Conservation (phyloP, 2,113 vertebrate species). For the Arvicanthis niloticus region DNA sequence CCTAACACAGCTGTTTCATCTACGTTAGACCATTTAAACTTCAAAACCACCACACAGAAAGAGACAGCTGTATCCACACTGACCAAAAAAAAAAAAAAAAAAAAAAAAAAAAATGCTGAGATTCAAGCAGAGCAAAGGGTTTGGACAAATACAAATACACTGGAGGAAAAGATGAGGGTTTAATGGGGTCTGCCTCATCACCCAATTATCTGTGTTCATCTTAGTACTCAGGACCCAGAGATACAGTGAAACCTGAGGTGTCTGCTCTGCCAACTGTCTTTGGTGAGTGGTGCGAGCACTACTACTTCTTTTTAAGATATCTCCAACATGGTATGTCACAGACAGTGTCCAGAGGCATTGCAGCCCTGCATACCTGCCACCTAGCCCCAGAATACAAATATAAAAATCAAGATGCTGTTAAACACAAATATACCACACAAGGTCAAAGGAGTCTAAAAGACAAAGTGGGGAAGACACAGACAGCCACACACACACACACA, state of each 20-base stretch:
- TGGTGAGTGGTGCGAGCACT: neutral
- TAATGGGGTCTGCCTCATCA: neutral
- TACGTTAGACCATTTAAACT: neutral
- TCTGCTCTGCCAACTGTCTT: neutral
- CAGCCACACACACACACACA: too few relatives aligned
- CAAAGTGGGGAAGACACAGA: too few relatives aligned
- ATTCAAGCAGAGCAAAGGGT: neutral
- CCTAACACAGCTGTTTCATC: neutral
- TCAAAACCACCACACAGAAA: conserved; percentile 1
- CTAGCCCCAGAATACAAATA: neutral
- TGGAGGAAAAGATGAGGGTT: neutral
- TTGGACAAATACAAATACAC: neutral
- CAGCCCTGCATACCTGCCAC: neutral
- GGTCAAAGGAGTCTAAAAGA: neutral
- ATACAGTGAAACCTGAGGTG: neutral
- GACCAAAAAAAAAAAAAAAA: neutral
- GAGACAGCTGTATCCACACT: neutral
- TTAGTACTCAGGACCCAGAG: too few relatives aligned
- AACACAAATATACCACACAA: neutral
- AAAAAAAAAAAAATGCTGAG: neutral
- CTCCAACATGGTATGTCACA: neutral
- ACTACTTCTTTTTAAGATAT: neutral
- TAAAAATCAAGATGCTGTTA: neutral
- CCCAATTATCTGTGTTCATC: neutral
- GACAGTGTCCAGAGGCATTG: neutral